Evolutionary conservation across 2,113 vertebrate genomes (phyloP).

Genomic region (Ctenodactylus gundi): DNA sequence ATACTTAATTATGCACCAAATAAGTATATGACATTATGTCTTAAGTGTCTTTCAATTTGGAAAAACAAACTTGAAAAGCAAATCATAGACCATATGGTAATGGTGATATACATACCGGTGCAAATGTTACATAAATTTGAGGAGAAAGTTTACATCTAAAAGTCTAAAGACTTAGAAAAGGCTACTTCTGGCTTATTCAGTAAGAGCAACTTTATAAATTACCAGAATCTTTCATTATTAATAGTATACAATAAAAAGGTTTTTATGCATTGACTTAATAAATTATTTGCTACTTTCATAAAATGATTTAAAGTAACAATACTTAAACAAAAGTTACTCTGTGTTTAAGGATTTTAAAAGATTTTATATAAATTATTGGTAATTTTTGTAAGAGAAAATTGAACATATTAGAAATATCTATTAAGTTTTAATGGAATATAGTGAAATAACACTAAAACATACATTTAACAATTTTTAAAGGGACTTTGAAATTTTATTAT

Average conservation of each 20-base stretch:
- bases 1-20: neutral
- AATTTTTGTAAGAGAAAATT: constrained; percentile 23
- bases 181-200: neutral
- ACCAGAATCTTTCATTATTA: neutral
- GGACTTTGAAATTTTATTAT: neutral
- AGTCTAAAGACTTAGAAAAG: neutral
- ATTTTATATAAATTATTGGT: neutral
- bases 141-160: neutral
- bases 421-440: neutral
- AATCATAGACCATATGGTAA: neutral
- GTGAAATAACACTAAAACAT: neutral
- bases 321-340: neutral
- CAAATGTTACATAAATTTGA: neutral
- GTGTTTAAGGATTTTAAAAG: neutral
- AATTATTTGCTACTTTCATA: neutral
- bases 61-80: neutral
- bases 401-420: neutral
- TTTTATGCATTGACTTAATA: neutral
- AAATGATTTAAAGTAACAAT: neutral
- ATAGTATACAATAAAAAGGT: neutral
- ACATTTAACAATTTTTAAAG: neutral
- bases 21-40: neutral
- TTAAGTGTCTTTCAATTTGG: neutral
- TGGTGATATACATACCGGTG: neutral
- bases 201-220: neutral